These are phyloP conservation scores for Circaetus cinerascens DNA, from an alignment of 2,113 vertebrate species.

Conservation along the genomic window DNA sequence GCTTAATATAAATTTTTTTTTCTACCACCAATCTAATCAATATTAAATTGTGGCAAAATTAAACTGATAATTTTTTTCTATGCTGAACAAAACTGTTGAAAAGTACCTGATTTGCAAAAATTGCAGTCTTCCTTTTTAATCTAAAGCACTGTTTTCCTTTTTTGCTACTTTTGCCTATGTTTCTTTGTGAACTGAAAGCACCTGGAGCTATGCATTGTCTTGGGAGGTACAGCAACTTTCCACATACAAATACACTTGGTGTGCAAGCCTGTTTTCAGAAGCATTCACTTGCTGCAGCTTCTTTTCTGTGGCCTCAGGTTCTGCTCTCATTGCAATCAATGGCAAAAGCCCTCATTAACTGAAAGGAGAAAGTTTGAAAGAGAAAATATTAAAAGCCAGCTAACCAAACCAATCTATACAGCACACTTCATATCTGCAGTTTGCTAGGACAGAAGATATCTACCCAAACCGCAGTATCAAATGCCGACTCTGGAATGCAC, in stretches of 20 bases:
- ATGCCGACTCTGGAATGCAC: not conserved
- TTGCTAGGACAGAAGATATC: constrained; percentile 31
- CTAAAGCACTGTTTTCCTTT: not conserved
- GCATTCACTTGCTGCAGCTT: not conserved
- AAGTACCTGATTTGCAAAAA: not conserved
- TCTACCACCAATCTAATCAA: not conserved
- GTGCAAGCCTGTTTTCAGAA: not conserved
- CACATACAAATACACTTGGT: not conserved
- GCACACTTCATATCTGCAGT: not conserved
- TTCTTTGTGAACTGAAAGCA: not conserved
- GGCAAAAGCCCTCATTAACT: not conserved
- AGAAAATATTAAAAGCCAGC: not conserved
- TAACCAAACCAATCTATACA: not conserved
- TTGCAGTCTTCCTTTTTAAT: not conserved
- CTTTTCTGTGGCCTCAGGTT: not conserved
- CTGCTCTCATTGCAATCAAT: not conserved
- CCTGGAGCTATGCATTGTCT: not conserved
- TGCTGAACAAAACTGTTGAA: not conserved
- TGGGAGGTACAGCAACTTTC: not conserved
- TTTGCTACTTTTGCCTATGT: not conserved
- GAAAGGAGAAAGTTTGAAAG: not conserved
- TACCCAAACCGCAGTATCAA: constrained; percentile 55
- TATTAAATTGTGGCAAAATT: not conserved
- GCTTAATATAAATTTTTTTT: not conserved
- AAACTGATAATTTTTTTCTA: not conserved